Conservation (phyloP, 2,113 vertebrate species). For the Leucoraja erinaceus region DNA sequence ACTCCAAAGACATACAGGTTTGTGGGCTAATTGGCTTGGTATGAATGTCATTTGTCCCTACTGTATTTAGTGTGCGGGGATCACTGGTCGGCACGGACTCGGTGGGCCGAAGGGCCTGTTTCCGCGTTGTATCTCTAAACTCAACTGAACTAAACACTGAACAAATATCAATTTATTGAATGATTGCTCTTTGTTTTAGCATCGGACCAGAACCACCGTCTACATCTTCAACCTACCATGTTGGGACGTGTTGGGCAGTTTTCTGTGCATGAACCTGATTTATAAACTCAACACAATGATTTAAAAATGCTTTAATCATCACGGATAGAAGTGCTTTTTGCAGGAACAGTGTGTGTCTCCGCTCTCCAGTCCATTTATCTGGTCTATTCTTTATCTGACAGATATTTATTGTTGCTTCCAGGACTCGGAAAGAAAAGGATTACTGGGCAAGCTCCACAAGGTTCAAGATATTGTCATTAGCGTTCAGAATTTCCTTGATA, state of each 20-base stretch:
- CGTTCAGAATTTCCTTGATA: constrained; percentile 81
- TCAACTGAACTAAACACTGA: too few relatives aligned
- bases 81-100: too few relatives aligned
- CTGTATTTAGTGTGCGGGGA: too few relatives aligned
- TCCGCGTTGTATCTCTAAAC: too few relatives aligned
- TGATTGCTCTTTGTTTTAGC: neutral
- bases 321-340: neutral
- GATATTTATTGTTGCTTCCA: constrained; percentile 47
- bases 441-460: constrained; percentile 93
- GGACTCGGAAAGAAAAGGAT: constrained; percentile 84
- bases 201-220: neutral
- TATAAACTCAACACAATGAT: neutral
- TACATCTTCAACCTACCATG: neutral
- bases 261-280: neutral
- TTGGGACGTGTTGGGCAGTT: neutral
- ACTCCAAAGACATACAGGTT: too few relatives aligned
- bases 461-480: constrained; percentile 87
- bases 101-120: too few relatives aligned
- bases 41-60: too few relatives aligned
- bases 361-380: neutral
- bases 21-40: too few relatives aligned
- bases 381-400: neutral
- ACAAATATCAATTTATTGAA: neutral
- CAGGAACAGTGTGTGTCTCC: neutral
- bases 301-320: neutral